phyloP scores from a whole-genome alignment of 2,888 invertebrate species.

The Meteorus colon region DNA sequence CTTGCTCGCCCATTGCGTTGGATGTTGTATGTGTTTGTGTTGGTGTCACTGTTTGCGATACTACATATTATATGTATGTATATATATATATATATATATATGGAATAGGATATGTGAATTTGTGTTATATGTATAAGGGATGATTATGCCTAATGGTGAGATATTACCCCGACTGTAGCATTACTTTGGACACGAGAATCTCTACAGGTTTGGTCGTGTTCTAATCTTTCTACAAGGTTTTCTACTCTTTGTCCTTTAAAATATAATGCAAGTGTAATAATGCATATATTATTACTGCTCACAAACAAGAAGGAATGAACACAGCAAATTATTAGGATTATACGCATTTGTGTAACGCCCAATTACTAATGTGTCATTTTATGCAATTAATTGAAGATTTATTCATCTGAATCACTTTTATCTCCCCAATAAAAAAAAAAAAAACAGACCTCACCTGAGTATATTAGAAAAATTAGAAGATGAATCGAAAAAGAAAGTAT shows the following conservation, averaged over 20 bases:
- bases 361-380: too few species aligned
- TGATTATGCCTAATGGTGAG: constrained; percentile 74
- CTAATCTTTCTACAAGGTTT: constrained; percentile 73
- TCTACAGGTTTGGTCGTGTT: constrained; percentile 64
- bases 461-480: neutral
- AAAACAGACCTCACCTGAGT: too few species aligned
- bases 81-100: neutral
- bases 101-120: constrained; percentile 31
- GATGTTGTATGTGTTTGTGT: neutral
- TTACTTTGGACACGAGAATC: constrained; percentile 70
- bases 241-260: constrained; percentile 65
- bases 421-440: neutral
- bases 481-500: neutral
- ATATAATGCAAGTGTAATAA: neutral
- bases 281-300: neutral
- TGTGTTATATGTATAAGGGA: constrained; percentile 67
- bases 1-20: constrained; percentile 28
- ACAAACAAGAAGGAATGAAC: neutral
- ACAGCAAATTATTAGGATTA: neutral
- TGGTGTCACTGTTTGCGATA: constrained; percentile 50
- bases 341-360: neutral
- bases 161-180: constrained; percentile 70
- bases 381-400: too few species aligned
- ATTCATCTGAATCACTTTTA: neutral
- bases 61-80: constrained; percentile 49